Percentiles rank a stretch among this genome's conserved stretches.
Evolutionary conservation across 2,113 vertebrate genomes (phyloP).

Genomic region (Dromaius novaehollandiae): DNA sequence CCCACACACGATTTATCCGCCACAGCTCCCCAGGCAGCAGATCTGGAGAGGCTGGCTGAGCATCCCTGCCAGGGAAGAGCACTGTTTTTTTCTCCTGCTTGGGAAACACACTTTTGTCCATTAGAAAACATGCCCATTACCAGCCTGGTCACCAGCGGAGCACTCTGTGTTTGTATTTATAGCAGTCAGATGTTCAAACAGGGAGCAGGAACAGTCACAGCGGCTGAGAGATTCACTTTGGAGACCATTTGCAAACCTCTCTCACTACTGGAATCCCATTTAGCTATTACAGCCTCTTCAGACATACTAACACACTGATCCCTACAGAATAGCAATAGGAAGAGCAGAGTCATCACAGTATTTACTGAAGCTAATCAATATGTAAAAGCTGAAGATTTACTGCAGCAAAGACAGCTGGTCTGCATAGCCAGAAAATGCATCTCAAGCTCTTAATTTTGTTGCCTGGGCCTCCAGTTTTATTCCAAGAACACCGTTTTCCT

Average conservation of each 20-base stretch:
- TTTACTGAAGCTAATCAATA: slow-evolving; percentile 60
- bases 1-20: background rate
- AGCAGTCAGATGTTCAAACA: background rate
- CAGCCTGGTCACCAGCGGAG: slow-evolving; percentile 1
- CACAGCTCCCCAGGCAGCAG: background rate
- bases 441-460: slow-evolving; percentile 34
- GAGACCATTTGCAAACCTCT: slow-evolving; percentile 27
- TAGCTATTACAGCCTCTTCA: slow-evolving; percentile 11
- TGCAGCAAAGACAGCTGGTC: slow-evolving; percentile 29
- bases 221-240: background rate
- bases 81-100: background rate
- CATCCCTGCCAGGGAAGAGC: slow-evolving; percentile 13
- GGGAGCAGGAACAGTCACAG: background rate
- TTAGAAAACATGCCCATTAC: background rate
- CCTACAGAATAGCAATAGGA: background rate
- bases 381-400: slow-evolving; percentile 36
- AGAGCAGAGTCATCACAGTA: slow-evolving; percentile 13
- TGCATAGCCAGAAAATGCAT: slow-evolving; percentile 21
- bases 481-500: background rate
- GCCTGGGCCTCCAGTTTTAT: background rate
- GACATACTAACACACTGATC: background rate
- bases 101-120: background rate
- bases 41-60: background rate
- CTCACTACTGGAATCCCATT: slow-evolving; percentile 53
- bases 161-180: background rate